Evolutionary conservation across 2,797 vertebrate species (phyloP).

Genomic region (Enteromius thamalakanensis): DNA sequence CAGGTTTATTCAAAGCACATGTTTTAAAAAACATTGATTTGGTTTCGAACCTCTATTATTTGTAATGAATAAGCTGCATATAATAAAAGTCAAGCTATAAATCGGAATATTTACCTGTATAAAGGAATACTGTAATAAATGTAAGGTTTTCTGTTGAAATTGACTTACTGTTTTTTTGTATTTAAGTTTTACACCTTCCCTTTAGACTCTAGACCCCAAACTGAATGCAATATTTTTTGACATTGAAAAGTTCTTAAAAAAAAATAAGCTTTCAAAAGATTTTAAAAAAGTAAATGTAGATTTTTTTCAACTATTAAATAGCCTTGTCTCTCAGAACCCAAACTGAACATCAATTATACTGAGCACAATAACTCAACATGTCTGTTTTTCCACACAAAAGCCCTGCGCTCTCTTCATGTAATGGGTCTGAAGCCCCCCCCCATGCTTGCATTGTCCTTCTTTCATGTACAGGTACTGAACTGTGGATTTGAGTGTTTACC

Average conservation of each 20-base stretch:
- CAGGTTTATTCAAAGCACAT: constrained; percentile 20
- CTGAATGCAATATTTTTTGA: neutral
- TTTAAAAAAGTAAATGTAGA: neutral
- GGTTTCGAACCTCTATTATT: neutral
- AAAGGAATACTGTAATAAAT: neutral
- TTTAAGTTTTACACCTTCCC: neutral
- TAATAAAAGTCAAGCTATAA: neutral
- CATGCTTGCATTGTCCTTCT: constrained; percentile 42
- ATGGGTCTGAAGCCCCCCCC: constrained; percentile 27
- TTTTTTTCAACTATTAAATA: neutral
- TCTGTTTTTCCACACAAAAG: constrained; percentile 35
- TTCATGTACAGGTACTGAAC: constrained; percentile 37
- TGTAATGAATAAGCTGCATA: neutral
- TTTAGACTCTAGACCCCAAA: neutral
- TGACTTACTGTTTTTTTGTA: neutral
- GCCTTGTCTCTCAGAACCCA: neutral
- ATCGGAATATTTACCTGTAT: neutral
- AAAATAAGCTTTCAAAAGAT: neutral
- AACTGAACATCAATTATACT: neutral
- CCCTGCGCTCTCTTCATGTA: constrained; percentile 17
- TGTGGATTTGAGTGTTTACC: constrained; percentile 54
- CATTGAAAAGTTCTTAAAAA: too few relatives aligned
- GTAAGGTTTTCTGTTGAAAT: neutral
- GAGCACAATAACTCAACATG: constrained; percentile 16
- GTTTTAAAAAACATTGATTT: constrained; percentile 2